These are phyloP conservation scores for Archilochus colubris DNA, from an alignment of 2,113 vertebrate species.

Conservation along the genomic window DNA sequence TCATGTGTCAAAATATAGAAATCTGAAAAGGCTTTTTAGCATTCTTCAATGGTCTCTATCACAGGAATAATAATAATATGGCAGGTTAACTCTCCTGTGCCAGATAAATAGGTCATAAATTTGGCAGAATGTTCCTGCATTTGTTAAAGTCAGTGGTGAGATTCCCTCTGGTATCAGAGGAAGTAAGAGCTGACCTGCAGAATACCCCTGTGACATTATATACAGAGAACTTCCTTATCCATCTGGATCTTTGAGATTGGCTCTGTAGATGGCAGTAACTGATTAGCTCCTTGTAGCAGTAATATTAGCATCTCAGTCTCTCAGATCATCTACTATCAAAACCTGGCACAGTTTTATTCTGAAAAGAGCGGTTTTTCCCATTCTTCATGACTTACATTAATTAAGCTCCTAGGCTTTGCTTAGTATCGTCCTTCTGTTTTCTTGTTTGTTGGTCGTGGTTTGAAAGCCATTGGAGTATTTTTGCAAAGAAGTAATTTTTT, in stretches of 20 bases:
- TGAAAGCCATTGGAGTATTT: not conserved
- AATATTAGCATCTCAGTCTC: not conserved
- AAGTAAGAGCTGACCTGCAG: not conserved
- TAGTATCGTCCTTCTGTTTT: not conserved
- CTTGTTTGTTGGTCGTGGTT: not conserved
- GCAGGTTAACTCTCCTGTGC: not conserved
- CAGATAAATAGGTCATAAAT: not conserved
- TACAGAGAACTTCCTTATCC: not conserved
- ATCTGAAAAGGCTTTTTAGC: not conserved
- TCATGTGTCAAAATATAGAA: not conserved
- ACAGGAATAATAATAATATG: not conserved
- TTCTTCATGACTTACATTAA: not conserved
- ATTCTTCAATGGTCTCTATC: not conserved
- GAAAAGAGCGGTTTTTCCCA: not conserved
- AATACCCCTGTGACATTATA: not conserved
- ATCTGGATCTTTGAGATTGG: not conserved
- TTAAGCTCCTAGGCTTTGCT: not conserved
- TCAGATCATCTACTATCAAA: not conserved
- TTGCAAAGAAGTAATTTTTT: not conserved
- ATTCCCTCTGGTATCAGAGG: not conserved
- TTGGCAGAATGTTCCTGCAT: not conserved
- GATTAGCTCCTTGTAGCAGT: not conserved
- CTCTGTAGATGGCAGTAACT: slow-evolving; percentile 41
- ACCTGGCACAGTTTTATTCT: not conserved
- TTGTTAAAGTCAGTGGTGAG: not conserved